Percentiles rank a stretch among this genome's conserved stretches.
Conservation (phyloP, 2,888 invertebrate species). For the Aricia artaxerxes region DNA sequence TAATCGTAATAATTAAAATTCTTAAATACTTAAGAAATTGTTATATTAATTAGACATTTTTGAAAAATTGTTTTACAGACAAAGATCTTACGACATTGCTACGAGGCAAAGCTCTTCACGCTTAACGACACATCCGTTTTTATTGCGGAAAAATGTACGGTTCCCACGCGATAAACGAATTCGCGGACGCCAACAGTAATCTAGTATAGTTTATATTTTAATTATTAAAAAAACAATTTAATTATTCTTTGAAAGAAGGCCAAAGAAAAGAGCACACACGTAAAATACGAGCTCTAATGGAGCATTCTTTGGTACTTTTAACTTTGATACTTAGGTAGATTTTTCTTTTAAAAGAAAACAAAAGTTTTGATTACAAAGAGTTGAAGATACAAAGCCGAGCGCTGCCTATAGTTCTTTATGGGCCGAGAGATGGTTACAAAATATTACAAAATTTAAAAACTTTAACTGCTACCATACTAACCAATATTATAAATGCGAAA, state of each 20-base stretch:
- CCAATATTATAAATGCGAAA: too few species aligned
- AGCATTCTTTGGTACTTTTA: conserved; percentile 18
- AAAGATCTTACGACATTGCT: too few species aligned
- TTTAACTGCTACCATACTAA: too few species aligned
- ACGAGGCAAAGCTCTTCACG: too few species aligned
- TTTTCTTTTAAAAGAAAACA: conserved; percentile 32
- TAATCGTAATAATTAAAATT: too few species aligned
- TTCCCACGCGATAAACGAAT: too few species aligned
- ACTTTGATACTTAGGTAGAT: conserved; percentile 18
- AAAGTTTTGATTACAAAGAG: conserved; percentile 30
- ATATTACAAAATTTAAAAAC: background rate
- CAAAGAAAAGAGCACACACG: conserved; percentile 19
- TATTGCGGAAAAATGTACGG: too few species aligned
- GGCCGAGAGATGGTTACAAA: background rate
- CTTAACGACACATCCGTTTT: too few species aligned
- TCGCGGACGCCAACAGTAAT: too few species aligned
- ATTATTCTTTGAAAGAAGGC: background rate
- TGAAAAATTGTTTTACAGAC: too few species aligned
- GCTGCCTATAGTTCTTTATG: background rate
- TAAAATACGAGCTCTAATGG: background rate
- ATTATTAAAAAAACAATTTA: background rate
- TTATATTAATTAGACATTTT: too few species aligned
- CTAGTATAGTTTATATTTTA: background rate
- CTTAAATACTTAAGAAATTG: too few species aligned
- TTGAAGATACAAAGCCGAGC: background rate